Base-by-base conservation (phyloP, 2,797 vertebrate genomes). In the Peromyscus nudipes region DNA sequence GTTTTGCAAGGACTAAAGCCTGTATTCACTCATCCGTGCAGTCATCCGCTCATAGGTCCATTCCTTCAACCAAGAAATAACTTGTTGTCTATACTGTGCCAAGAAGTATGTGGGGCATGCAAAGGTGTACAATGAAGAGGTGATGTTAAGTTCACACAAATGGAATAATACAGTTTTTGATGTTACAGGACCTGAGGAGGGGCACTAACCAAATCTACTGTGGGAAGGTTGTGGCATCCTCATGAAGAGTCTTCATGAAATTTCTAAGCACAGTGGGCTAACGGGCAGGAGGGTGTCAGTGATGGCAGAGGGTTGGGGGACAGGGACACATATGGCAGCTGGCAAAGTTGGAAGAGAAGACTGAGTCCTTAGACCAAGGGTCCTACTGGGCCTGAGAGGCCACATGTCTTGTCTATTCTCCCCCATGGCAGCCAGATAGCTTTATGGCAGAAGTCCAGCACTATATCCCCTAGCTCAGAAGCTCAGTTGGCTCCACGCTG, bases 401-500 rank as follows among this genome's bases (percentile, higher is more conserved):
- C 34, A 2, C 0, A 1, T 34, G 14, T 17, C 87, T n/a, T n/a
- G 11, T 25, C 49, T 46, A 6, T 7, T 10, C 11, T 17, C 43
- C 31, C 4, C 27, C 13, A 0, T 6, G 77, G 8, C 81, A 49
- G 37, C 25, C 57, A 31, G 16, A 14, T 2, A 49, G 5, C 17
- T 55, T 34, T 23, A 31, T 40, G 75, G 67, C 0, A 4, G 29
- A 46, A 77, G 19, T 10, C 4, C 9, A 52, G 69, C 27, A 29
- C 43, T n/a, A 0, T 13, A 37, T 19, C 4, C 27, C 49, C 17
- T n/a, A 19, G 43, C 57, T 67, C 5, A 4, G 10, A 85, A 55
- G 52, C 37, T 84, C 43, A 0, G 0, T 0, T 1, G 13, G 84
- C 19, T 62, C 40, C 27, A 0, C 4, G 1, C 0, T n/a, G 40